Evolutionary conservation across 1,140 invertebrate genomes (phyloP).

Genomic region (Trachymyrmex septentrionalis): DNA sequence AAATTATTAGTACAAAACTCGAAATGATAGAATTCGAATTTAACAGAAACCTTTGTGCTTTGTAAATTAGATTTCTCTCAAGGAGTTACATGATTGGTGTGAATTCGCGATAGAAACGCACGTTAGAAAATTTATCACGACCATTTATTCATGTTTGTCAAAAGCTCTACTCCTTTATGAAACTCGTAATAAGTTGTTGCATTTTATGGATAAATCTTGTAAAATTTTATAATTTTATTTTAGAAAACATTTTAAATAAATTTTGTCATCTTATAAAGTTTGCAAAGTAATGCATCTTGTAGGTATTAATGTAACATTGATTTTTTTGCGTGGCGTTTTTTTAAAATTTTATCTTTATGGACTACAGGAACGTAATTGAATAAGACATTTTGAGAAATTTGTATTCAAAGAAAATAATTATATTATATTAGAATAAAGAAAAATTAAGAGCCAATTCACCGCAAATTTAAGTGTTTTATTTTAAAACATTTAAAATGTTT

Average conservation of each 20-base stretch:
- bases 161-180: background rate
- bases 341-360: background rate
- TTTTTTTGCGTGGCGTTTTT: background rate
- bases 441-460: background rate
- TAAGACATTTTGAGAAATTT: background rate
- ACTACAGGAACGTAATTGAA: background rate
- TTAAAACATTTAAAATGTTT: too few species aligned
- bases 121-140: background rate
- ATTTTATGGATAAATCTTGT: background rate
- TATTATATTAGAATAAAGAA: background rate
- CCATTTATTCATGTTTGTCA: constrained; percentile 1
- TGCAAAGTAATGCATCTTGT: background rate
- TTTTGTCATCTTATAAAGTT: background rate
- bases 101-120: background rate
- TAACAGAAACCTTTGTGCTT: constrained; percentile 8
- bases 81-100: background rate
- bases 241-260: background rate
- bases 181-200: background rate
- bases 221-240: constrained; percentile 7
- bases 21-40: constrained; percentile 19
- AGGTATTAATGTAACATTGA: background rate
- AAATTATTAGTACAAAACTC: constrained; percentile 6
- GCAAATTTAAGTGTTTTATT: too few species aligned
- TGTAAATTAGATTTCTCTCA: background rate
- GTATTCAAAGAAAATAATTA: background rate